Conservation (phyloP, 2,888 invertebrate species). For the Loripinus fragilis region DNA sequence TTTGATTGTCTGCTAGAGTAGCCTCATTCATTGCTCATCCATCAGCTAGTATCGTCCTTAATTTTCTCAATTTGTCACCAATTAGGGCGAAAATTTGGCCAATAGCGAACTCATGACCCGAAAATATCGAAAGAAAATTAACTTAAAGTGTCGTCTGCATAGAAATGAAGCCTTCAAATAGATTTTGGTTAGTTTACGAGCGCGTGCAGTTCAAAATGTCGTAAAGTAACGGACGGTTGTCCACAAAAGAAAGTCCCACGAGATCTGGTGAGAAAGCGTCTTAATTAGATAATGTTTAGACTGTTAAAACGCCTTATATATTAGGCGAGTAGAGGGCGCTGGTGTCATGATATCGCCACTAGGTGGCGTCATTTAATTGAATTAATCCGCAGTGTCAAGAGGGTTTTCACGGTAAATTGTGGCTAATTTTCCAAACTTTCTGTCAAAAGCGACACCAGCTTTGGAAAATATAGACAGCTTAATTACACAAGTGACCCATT, state of each 20-base stretch:
- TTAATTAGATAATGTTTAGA: conserved; percentile 57
- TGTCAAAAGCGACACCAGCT: conserved; percentile 30
- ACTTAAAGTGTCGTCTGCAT: conserved; percentile 39
- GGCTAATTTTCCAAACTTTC: conserved; percentile 45
- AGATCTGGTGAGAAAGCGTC: conserved; percentile 24
- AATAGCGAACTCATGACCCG: conserved; percentile 39
- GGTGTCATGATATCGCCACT: conserved; percentile 37
- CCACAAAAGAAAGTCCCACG: conserved; percentile 25
- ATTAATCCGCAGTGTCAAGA: conserved; percentile 38
- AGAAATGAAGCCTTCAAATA: conserved; percentile 30
- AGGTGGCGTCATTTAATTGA: conserved; percentile 46
- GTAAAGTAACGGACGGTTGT: conserved; percentile 32
- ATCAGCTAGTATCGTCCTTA: conserved; percentile 32
- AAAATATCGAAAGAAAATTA: conserved; percentile 50
- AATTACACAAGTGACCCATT: conserved; percentile 54
- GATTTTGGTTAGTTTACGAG: conserved; percentile 42
- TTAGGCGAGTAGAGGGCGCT: conserved; percentile 38
- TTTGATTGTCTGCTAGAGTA: background rate
- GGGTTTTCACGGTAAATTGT: conserved; percentile 22
- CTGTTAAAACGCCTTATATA: conserved; percentile 45
- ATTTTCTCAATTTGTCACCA: conserved; percentile 36
- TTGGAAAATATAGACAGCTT: conserved; percentile 29
- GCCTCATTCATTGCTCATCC: conserved; percentile 30
- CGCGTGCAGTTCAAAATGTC: conserved; percentile 38
- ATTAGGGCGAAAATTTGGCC: conserved; percentile 34